Conservation (phyloP, 2,797 vertebrate species). For the Urosaurus nigricauda region DNA sequence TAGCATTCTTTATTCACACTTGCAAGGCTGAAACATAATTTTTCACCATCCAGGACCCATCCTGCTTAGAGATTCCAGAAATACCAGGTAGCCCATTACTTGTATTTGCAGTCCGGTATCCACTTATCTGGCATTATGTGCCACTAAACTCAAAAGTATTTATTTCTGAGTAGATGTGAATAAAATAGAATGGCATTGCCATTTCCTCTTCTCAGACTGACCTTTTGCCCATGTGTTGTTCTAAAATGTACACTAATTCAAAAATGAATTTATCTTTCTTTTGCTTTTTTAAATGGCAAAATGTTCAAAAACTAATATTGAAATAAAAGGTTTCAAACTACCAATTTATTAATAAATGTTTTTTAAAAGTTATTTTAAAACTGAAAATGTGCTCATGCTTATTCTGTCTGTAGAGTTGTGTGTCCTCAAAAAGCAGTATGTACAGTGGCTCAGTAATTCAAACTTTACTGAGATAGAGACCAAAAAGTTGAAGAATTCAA, state of each 20-base stretch:
- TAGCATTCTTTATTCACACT: conserved; percentile 42
- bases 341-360: background rate
- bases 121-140: background rate
- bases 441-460: background rate
- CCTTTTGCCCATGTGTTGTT: conserved; percentile 65
- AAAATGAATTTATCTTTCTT: background rate
- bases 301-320: too few relatives aligned
- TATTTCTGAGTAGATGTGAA: background rate
- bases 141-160: background rate
- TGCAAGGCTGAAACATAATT: conserved; percentile 54
- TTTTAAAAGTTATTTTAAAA: background rate
- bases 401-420: background rate
- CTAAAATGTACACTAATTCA: conserved; percentile 56
- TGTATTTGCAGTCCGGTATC: background rate
- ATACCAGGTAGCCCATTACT: conserved; percentile 60
- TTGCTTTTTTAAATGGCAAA: too few relatives aligned
- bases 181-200: background rate
- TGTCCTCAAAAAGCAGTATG: background rate
- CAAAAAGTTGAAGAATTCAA: background rate
- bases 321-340: background rate
- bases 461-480: too few relatives aligned
- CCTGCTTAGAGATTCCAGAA: conserved; percentile 35
- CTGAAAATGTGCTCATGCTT: background rate
- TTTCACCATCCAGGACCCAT: conserved; percentile 36
- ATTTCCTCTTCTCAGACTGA: conserved; percentile 69